Evolutionary conservation across 2,113 vertebrate genomes (phyloP).

Genomic region (Otocyon megalotis): DNA sequence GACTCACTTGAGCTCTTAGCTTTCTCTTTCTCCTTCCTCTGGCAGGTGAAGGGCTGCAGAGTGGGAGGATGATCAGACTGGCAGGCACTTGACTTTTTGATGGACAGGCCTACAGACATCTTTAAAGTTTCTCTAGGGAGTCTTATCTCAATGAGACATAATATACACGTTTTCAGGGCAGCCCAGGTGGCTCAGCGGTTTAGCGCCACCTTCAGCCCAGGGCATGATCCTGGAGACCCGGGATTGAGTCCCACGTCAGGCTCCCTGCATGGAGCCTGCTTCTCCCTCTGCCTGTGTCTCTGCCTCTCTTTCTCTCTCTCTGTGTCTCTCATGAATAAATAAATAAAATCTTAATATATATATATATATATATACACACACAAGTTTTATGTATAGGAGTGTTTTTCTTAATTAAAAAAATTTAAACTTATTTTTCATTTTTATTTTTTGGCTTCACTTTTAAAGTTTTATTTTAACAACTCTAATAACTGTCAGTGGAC

Average conservation of each 20-base stretch:
- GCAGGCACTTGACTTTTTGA: neutral
- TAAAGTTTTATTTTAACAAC: neutral
- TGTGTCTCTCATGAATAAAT: no score
- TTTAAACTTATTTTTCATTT: neutral
- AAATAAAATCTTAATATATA: no score
- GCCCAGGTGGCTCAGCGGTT: no score
- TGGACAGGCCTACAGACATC: neutral
- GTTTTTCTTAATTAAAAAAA: neutral
- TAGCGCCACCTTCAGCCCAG: no score
- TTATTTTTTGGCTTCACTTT: neutral
- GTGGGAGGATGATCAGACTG: neutral
- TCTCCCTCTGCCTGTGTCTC: no score
- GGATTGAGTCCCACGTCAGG: no score
- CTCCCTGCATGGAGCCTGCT: no score
- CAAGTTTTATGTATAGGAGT: constrained; percentile 1
- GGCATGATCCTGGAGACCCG: no score
- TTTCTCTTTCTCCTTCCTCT: constrained; percentile 45
- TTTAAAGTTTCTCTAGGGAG: neutral
- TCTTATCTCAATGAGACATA: neutral
- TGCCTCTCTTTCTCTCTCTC: no score
- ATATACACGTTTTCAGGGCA: no score
- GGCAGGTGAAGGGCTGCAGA: neutral
- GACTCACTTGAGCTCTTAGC: neutral
- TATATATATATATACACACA: neutral
- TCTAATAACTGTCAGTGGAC: neutral